A percentile compares a stretch with the other conserved stretches of the same genome.
Conservation (phyloP, 30 jellyfish, hydroid and myxozoan species). For the Aurelia sp. region DNA sequence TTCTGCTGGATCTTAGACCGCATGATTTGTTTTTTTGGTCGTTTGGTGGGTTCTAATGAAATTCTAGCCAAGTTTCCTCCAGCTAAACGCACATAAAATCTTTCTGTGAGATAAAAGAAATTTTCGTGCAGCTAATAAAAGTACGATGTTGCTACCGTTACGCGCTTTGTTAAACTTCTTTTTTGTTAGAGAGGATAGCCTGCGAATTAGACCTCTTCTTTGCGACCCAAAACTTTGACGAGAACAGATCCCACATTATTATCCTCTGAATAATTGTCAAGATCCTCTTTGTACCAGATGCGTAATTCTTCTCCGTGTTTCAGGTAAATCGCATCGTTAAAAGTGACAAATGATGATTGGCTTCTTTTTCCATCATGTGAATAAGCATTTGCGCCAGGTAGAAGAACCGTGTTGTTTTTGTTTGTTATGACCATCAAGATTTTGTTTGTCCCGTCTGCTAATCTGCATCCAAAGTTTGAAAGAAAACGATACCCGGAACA, state of each 20-base stretch:
- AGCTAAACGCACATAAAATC: too few species aligned
- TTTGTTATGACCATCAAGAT: slow-evolving; percentile 41
- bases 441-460: not conserved
- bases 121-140: too few species aligned
- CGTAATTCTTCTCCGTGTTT: slow-evolving; percentile 43
- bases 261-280: slow-evolving; percentile 2
- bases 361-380: slow-evolving; percentile 60
- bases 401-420: slow-evolving; percentile 28
- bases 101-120: too few species aligned
- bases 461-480: slow-evolving; percentile 49
- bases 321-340: slow-evolving; percentile 44
- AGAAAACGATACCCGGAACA: slow-evolving; percentile 1
- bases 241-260: slow-evolving; percentile 27
- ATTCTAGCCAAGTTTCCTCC: too few species aligned
- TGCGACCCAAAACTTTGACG: slow-evolving; percentile 21
- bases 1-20: too few species aligned
- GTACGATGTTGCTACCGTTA: too few species aligned
- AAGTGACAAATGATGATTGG: slow-evolving; percentile 46
- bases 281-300: slow-evolving; percentile 62
- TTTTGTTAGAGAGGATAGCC: too few species aligned
- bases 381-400: slow-evolving; percentile 50
- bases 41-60: too few species aligned
- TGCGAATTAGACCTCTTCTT: too few species aligned
- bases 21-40: too few species aligned
- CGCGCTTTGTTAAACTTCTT: too few species aligned